Base-by-base conservation (phyloP, 2,113 vertebrate species). In the Thunnus maccoyii region DNA sequence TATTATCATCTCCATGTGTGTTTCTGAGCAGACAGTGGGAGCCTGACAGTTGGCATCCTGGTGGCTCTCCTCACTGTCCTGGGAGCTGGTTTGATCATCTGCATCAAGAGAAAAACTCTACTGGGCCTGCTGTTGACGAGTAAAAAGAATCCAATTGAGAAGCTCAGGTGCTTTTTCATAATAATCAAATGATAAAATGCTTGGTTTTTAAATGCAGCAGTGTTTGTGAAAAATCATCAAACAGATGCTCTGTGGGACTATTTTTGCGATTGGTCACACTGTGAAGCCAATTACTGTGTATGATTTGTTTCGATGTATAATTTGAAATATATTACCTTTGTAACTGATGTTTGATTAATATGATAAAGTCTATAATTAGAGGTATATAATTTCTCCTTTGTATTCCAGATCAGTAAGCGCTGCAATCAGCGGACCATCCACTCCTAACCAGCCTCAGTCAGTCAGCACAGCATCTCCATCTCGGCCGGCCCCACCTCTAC, bases 91-190 rank as follows among this genome's bases (percentile, higher is more conserved):
- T 90, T 96, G 51, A 80, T 95, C 75, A 72, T 95, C 75, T 98
- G 96, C 87, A 87, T 99, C 85, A 99, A 98, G 90, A 96, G 97
- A 83, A 98, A 96, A 88, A 91, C 93, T 41, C 87, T 98, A 10
- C 90, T 95, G 47, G 89, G 79, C 14, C 93, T 96, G 82, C 84
- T 99, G 66, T 96, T 96, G 88, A 93, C 94, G 64, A 96, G 96
- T 74, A 97, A 97, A 76, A 97, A 97, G 89, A 96, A 94, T 70
- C 96, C 96, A 55, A 95, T 97, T 1, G 96, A 98, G 89, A 99
- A 99, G 92, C 94, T 97, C 75, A 97, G 98, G 98, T 99, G 66
- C 41, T 4, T 16, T 54, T 46, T 56, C 20, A 1, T 32, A 2
- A 47, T 15, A 20, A 32, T 46, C 4, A 6, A 70, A 66, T 74